Base-by-base conservation (phyloP, 1,140 invertebrate genomes). In the Drosophila simulans region DNA sequence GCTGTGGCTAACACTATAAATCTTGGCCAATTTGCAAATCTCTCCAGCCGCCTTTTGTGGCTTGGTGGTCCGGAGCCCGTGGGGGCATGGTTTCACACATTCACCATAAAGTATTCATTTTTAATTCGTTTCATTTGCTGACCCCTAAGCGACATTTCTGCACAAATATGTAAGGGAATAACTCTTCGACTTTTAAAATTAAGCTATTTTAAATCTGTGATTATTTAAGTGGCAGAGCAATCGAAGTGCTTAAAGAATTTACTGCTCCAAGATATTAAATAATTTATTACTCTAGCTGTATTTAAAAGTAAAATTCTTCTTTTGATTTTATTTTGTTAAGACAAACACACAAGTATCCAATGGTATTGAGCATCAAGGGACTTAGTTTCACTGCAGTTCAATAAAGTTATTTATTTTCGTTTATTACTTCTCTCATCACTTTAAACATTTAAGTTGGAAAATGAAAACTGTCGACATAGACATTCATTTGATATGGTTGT, bases 11-110 rank as follows among this genome's bases (percentile, higher is more conserved):
- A 64, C 66, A 40, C 74, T 62, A 85, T 85, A 85, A 85, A 85
- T 85, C 84, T 88, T 88, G 40, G 64, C 55, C 63, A 80, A 86
- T 85, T 85, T 82, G 79, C 63, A 82, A 78, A 78, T 88, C 69
- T 82, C 35, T 70, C 51, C 60, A 43, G 45, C 45, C 37, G 49
- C 57, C 25, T 51, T 60, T 48, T 69, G 27, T 5, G 31, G 51
- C 17, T 3, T 34, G 17, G 1, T 48, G 48, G 22, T 20, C 7
- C 37, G 27, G 56, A 55, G 49, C 56, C 45, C 15, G 17, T 56
- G 17, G 52, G 53, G 60, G 53, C 31, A 22, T 15, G 25, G n/a
- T 56, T 68, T 52, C 45, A 64, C 74, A 70, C 65, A 62, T 65
- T 64, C 49, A 2, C n/a, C 48, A 65, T 82, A 48, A 76, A 77